phyloP scores from a whole-genome alignment of 2,888 invertebrate genomes.

The Sarcophaga subvicina region DNA sequence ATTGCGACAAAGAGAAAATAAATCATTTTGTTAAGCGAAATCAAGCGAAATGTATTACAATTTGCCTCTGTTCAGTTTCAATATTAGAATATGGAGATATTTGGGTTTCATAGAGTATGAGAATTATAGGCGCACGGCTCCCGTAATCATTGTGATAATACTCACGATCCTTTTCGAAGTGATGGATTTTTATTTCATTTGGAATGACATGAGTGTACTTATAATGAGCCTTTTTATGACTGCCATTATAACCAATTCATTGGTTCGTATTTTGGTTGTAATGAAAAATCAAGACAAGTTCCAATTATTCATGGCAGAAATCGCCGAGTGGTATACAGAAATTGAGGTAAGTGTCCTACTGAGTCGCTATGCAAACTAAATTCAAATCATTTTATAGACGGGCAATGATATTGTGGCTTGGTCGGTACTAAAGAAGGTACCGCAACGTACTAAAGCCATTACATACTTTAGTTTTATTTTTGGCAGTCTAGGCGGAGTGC shows the following conservation, averaged over 20 bases:
- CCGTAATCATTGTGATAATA: slow-evolving; percentile 27
- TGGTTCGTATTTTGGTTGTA: slow-evolving; percentile 64
- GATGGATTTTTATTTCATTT: slow-evolving; percentile 50
- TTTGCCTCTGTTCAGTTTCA: slow-evolving; percentile 64
- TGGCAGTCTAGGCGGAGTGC: slow-evolving; percentile 41
- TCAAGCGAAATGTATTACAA: slow-evolving; percentile 60
- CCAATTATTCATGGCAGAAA: slow-evolving; percentile 56
- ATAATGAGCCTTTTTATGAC: slow-evolving; percentile 69
- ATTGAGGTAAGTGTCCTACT: slow-evolving; percentile 55
- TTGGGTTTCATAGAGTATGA: slow-evolving; percentile 66
- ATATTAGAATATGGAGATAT: slow-evolving; percentile 68
- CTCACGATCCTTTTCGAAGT: slow-evolving; percentile 56
- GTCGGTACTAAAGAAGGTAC: slow-evolving; percentile 42
- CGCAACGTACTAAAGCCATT: slow-evolving; percentile 34
- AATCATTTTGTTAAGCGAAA: not conserved
- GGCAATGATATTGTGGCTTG: slow-evolving; percentile 41
- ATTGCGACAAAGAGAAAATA: too few species aligned
- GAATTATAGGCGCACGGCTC: slow-evolving; percentile 33
- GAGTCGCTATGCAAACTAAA: not conserved
- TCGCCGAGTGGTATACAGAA: slow-evolving; percentile 66
- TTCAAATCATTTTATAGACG: slow-evolving; percentile 20
- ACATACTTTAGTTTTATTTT: slow-evolving; percentile 55
- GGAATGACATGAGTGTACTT: slow-evolving; percentile 47
- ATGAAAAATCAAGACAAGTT: slow-evolving; percentile 66
- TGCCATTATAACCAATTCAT: slow-evolving; percentile 68